Base-by-base conservation (phyloP, 2,113 vertebrate genomes). In the Hylia prasina region DNA sequence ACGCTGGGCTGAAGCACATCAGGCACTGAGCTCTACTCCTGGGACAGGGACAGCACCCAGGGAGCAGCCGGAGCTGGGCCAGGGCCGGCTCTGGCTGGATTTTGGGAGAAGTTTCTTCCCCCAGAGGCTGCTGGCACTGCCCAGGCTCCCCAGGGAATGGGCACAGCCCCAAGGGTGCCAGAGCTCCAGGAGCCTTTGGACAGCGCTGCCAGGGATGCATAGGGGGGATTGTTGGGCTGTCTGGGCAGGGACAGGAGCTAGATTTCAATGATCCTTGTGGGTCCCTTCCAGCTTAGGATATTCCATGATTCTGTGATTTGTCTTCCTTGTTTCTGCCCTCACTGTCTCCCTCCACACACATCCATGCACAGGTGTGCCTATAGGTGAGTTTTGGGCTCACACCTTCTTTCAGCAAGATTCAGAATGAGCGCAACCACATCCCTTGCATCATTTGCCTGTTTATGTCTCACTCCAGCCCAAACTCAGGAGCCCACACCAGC, bases 191-290 rank as follows among this genome's bases (percentile, higher is more conserved):
- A 60, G 37, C 0, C 4, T 13, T 87, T 37, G 72, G 63, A 7
- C n/a, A n/a, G 1, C 0, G 0, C 42, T 56, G 6, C 31, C n/a
- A 54, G 54, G 25, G 21, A 9, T 76, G 61, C 21, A 0, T n/a
- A 25, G n/a, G 39, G 13, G 20, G 39, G 8, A 15, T 3, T 69
- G 16, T 0, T 69, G 54, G 35, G n/a, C 7, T 0, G 22, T 50
- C 24, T 53, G 60, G 0, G 63, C 54, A 76, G 54, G 54, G 47
- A 0, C 15, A 23, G 40, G 47, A 1, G 8, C 13, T 76, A 63
- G 10, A 63, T 21, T 56, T 40, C 6, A 5, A 5, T 77, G 54
- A 23, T 68, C 25, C 47, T 16, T 3, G 11, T 35, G 54, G 25
- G 9, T 63, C 31, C 54, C 54, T 61, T 27, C n/a, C 63, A 40